These are phyloP conservation scores for Periophthalmus modestus DNA, from an alignment of 2,113 vertebrate species.

Conservation along the genomic window DNA sequence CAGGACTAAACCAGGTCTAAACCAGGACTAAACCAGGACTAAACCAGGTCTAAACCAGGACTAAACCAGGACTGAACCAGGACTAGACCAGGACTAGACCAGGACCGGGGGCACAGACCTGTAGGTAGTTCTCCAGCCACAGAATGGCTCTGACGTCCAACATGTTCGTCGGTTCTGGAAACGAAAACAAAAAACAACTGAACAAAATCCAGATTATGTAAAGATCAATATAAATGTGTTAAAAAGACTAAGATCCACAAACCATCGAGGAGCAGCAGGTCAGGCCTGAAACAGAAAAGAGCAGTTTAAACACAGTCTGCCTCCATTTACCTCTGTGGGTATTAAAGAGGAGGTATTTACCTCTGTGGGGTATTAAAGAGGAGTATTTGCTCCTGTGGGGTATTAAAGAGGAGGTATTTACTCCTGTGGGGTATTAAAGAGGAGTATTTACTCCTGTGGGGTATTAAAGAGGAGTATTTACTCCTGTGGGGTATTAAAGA, in stretches of 20 bases:
- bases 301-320: too few species aligned
- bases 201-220: not conserved
- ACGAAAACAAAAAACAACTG: too few species aligned
- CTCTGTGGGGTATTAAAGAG: too few species aligned
- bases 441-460: too few species aligned
- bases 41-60: not conserved
- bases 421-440: too few species aligned
- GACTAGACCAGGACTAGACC: not conserved
- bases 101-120: slow-evolving; percentile 75
- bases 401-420: too few species aligned
- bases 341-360: too few species aligned
- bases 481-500: too few species aligned
- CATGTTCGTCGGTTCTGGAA: slow-evolving; percentile 98
- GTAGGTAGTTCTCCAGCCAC: slow-evolving; percentile 95
- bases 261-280: slow-evolving; percentile 95
- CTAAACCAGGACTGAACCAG: not conserved
- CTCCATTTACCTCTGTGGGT: too few species aligned
- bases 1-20: not conserved
- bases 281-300: slow-evolving; percentile 81
- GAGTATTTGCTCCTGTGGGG: too few species aligned
- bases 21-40: not conserved
- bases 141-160: slow-evolving; percentile 94
- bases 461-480: too few species aligned
- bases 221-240: too few species aligned
- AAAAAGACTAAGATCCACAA: slow-evolving; percentile 71